Conservation (phyloP, 2,888 invertebrate genomes). For the Phortica magna region DNA sequence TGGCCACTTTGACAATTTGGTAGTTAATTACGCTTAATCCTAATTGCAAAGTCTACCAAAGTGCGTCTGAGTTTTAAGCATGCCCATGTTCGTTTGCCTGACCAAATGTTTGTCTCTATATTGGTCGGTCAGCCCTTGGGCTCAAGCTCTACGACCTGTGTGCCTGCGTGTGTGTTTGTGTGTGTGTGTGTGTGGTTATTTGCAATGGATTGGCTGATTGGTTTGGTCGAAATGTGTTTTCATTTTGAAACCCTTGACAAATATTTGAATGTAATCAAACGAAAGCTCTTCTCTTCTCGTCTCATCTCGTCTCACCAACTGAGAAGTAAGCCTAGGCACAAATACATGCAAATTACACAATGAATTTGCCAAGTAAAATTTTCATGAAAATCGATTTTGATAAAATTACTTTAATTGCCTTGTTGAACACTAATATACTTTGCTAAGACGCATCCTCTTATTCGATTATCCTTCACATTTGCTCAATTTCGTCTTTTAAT, state of each 20-base stretch:
- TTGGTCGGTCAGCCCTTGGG: not conserved
- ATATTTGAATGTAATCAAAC: slow-evolving; percentile 58
- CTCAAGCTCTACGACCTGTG: not conserved
- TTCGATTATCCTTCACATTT: not conserved
- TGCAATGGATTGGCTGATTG: slow-evolving; percentile 46
- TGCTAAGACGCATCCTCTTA: not conserved
- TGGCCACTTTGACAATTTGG: slow-evolving; percentile 13
- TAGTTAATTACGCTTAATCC: slow-evolving; percentile 70
- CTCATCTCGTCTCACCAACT: not conserved
- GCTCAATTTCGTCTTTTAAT: slow-evolving; percentile 35
- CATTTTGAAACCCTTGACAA: slow-evolving; percentile 54
- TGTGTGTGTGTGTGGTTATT: slow-evolving; percentile 29
- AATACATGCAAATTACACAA: not conserved
- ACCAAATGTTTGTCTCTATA: slow-evolving; percentile 21
- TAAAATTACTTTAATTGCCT: slow-evolving; percentile 14
- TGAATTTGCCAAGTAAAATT: not conserved
- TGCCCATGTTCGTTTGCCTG: slow-evolving; percentile 29
- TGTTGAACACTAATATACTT: not conserved
- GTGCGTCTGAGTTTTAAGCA: not conserved
- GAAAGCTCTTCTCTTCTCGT: not conserved
- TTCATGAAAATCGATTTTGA: not conserved
- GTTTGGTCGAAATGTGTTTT: slow-evolving; percentile 20
- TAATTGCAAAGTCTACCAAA: slow-evolving; percentile 44
- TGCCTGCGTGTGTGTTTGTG: slow-evolving; percentile 30
- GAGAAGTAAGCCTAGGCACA: not conserved